These are phyloP conservation scores for Punctoribates punctum DNA, from an alignment of 2,888 invertebrate genomes.

Conservation along the genomic window DNA sequence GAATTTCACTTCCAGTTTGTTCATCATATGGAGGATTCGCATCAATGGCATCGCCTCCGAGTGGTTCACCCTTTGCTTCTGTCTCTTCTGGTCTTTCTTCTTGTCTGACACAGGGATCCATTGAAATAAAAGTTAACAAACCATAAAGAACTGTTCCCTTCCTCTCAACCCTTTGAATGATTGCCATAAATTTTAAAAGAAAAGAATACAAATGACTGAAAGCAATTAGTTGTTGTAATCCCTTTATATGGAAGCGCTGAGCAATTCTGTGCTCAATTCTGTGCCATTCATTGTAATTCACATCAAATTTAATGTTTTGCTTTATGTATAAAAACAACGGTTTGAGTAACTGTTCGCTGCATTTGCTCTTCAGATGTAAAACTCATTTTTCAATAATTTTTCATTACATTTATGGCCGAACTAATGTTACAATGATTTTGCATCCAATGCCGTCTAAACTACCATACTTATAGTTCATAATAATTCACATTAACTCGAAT, in stretches of 20 bases:
- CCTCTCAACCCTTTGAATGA: slow-evolving; percentile 3
- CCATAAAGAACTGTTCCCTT: slow-evolving; percentile 31
- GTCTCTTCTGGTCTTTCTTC: not conserved
- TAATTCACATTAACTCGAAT: slow-evolving; percentile 22
- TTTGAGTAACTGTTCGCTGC: not conserved
- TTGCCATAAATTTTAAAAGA: slow-evolving; percentile 25
- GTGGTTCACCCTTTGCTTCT: slow-evolving; percentile 17
- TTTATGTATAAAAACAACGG: not conserved
- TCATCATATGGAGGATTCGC: not conserved
- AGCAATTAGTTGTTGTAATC: slow-evolving; percentile 28
- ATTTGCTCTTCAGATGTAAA: not conserved
- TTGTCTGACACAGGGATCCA: not conserved
- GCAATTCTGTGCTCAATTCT: too few species aligned
- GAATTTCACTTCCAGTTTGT: not conserved
- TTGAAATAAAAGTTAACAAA: slow-evolving; percentile 34
- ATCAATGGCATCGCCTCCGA: not conserved
- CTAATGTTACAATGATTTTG: slow-evolving; percentile 30
- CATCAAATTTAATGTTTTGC: slow-evolving; percentile 31
- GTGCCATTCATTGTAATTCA: not conserved
- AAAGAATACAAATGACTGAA: slow-evolving; percentile 19
- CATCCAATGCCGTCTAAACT: not conserved
- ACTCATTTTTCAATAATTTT: slow-evolving; percentile 17
- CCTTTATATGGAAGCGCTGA: slow-evolving; percentile 20
- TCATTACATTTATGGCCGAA: slow-evolving; percentile 22
- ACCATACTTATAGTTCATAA: too few species aligned